phyloP scores from a whole-genome alignment of 2,113 vertebrate species.

The Eira barbara region DNA sequence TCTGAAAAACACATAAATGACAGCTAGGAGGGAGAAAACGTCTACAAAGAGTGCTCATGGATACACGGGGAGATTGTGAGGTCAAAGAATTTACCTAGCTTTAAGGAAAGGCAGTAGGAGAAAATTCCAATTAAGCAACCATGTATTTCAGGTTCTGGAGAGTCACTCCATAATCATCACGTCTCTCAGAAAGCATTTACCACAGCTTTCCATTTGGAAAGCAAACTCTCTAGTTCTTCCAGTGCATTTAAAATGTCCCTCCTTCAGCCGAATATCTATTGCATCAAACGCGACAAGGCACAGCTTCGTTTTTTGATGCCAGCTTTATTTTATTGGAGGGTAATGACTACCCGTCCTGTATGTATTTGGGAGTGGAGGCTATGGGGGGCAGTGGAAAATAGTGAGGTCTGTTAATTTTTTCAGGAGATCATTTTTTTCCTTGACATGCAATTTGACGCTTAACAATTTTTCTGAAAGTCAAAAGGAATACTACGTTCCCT shows the following conservation, averaged over 20 bases:
- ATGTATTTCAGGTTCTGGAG: background rate
- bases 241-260: background rate
- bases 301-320: conserved; percentile 38
- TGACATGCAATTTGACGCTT: conserved; percentile 70
- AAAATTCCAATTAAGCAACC: conserved; percentile 17
- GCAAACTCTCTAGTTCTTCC: background rate
- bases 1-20: conserved; percentile 38
- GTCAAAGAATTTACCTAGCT: background rate
- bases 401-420: conserved; percentile 66
- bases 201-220: background rate
- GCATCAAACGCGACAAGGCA: conserved; percentile 12
- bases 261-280: background rate
- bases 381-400: background rate
- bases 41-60: background rate
- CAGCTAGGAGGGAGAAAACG: conserved; percentile 21
- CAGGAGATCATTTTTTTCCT: conserved; percentile 66
- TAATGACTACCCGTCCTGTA: background rate
- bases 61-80: background rate
- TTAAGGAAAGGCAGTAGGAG: background rate
- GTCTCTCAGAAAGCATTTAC: conserved; percentile 9
- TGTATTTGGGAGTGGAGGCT: background rate
- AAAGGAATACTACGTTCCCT: conserved; percentile 60
- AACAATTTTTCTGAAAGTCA: conserved; percentile 76
- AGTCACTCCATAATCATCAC: background rate
- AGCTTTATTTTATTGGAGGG: conserved; percentile 39